Percentiles rank a stretch among this genome's conserved stretches.
These are phyloP conservation scores for Actenoides lindsayi DNA, from an alignment of 2,113 vertebrate species.

Conservation along the genomic window DNA sequence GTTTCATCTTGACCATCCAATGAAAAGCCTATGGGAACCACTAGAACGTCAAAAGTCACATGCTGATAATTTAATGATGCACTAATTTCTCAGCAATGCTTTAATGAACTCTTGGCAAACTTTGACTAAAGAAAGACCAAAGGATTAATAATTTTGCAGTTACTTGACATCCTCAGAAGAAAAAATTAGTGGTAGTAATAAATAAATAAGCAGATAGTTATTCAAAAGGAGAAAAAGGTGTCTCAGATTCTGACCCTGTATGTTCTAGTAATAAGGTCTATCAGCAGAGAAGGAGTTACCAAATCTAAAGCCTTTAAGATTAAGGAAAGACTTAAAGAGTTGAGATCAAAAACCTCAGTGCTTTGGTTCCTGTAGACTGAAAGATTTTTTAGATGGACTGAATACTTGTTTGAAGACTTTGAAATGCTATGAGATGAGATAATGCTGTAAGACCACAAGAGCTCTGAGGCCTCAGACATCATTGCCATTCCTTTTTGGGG, in stretches of 20 bases:
- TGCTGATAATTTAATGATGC: not conserved
- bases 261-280: conserved; percentile 4
- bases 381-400: not conserved
- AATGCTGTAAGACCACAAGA: not conserved
- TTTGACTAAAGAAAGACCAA: not conserved
- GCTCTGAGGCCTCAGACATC: not conserved
- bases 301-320: conserved; percentile 21
- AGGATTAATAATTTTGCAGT: not conserved
- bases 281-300: conserved; percentile 5
- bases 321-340: not conserved
- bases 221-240: not conserved
- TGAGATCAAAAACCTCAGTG: conserved; percentile 17
- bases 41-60: not conserved
- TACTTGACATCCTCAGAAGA: not conserved
- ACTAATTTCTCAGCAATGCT: not conserved
- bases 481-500: not conserved
- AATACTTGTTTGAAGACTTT: conserved; percentile 27
- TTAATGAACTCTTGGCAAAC: not conserved
- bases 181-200: not conserved
- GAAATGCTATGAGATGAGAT: not conserved
- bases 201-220: conserved; percentile 29
- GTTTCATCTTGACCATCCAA: not conserved
- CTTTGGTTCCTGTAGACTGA: not conserved
- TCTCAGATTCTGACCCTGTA: not conserved
- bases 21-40: not conserved